Base-by-base conservation (phyloP, 2,888 invertebrate species). In the Cerastis rubricosa region DNA sequence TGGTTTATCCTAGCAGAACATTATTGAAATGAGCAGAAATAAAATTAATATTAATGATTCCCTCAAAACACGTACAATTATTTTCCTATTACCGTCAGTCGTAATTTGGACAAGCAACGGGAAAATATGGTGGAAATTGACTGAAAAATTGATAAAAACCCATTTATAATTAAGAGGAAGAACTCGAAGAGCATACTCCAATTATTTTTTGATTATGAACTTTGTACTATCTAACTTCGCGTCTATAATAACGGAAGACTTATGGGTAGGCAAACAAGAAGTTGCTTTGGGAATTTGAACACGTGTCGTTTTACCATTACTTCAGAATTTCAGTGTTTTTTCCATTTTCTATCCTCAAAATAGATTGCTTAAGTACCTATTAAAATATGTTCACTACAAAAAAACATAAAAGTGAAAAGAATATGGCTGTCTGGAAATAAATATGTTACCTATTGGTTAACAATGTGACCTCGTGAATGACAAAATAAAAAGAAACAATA, bases 201-300 rank as follows among this genome's bases (percentile, higher is more conserved):
- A 73, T 85, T 49, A 74, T 59, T 71, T 70, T 71, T 76, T 78
- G 17, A 76, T 68, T 69, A 71, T 61, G 45, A 66, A 71, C 71
- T 73, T 74, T 59, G 54, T 66, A 74, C 29, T 73, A 43, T 49
- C 43, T 45, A 25, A 59, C 74, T 59, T 67, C 4, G 45, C 40
- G 29, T 68, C 29, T 51, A 57, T 72, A 59, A 65, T 45, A 54
- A 29, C 57, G 43, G n/a, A 49, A 68, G 49, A 64, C 49, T 70
- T 71, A 59, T 43, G 59, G 61, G 17, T 63, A 65, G 17, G 22
- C 19, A 77, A 85, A 85, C 19, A 74, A 29, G 40, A 70, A 74
- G 49, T 68, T 78, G 57, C 8, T 29, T 57, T 68, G 45, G 49
- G 49, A 85, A 72, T 71, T 71, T 19, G 35, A 66, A 70, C 54